Base-by-base conservation (phyloP, 2,888 invertebrate genomes). In the Xiphydria camelus region DNA sequence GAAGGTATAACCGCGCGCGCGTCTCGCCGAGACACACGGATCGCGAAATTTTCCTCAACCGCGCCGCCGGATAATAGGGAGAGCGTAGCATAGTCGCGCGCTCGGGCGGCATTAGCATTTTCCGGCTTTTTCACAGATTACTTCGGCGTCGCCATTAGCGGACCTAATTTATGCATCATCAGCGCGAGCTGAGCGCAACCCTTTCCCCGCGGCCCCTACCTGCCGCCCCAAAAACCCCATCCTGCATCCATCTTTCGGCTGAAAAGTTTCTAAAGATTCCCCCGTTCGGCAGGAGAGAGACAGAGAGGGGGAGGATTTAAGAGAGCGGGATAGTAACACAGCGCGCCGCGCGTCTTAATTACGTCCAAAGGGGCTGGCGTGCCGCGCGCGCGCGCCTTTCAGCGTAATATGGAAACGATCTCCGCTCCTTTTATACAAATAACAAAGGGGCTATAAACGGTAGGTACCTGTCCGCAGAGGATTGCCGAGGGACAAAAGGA, bases 121-220 rank as follows among this genome's bases (percentile, higher is more conserved):
- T 57, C 61, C 55, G 59, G 59, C 55, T 59, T 64, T 62, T 61
- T 57, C 53, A 48, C 42, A 47, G 51, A 48, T 43, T 53, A 59
- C 58, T 56, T 58, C 53, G 54, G 52, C 51, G 53, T 50, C 59
- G 62, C 70, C 71, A 74, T 74, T 72, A 73, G 69, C 63, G 60
- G 47, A 57, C 54, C 64, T 73, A 69, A 74, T 73, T 74, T 73
- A 74, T 74, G 70, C 74, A 73, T 70, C 61, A 68, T 69, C 69
- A 66, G 58, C 57, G 47, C 43, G 38, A 37, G 45, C 40, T 10
- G 49, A 25, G 51, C 51, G 47, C 58, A 71, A 68, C 70, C 71
- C 70, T 66, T 67, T 57, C 53, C 5, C 53, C n/a, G n/a, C n/a
- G n/a, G n/a, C n/a, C n/a, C n/a, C n/a, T n/a, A n/a, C n/a, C n/a